Evolutionary conservation across 2,888 invertebrate species (phyloP).

Genomic region (Zelleria hepariella): DNA sequence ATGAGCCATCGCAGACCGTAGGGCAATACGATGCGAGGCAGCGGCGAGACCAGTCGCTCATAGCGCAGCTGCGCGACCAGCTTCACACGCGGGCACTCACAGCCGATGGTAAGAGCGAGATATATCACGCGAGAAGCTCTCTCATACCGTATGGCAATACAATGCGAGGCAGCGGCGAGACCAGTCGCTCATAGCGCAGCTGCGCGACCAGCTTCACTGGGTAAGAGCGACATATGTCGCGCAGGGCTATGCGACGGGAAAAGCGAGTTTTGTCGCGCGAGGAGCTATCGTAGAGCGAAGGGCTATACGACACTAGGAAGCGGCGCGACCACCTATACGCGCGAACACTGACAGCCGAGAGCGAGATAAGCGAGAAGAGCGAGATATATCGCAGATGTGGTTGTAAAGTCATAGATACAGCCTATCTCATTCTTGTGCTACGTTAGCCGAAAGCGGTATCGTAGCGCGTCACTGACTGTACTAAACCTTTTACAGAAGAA

Average conservation of each 20-base stretch:
- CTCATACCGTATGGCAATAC: constrained; percentile 82
- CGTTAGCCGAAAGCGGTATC: no score
- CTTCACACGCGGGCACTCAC: constrained; percentile 44
- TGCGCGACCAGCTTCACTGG: constrained; percentile 68
- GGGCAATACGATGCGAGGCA: constrained; percentile 82
- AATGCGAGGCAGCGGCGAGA: constrained; percentile 81
- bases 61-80: constrained; percentile 75
- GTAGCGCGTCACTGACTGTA: no score
- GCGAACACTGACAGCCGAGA: constrained; percentile 21
- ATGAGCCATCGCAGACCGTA: no score
- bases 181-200: constrained; percentile 78
- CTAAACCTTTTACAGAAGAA: constrained; percentile 24
- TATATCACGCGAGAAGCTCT: no score
- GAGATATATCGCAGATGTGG: no score
- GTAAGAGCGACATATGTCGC: no score
- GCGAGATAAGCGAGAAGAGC: no score
- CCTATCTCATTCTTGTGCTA: no score
- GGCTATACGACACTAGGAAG: constrained; percentile 80
- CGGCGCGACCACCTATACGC: constrained; percentile 68
- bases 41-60: constrained; percentile 79
- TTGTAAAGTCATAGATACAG: no score
- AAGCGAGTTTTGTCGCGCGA: no score
- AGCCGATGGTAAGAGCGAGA: no score
- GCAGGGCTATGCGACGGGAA: constrained; percentile 82
- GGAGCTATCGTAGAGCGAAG: no score